Base-by-base conservation (phyloP, 2,113 vertebrate species). In the Oncorhynchus kisutch region DNA sequence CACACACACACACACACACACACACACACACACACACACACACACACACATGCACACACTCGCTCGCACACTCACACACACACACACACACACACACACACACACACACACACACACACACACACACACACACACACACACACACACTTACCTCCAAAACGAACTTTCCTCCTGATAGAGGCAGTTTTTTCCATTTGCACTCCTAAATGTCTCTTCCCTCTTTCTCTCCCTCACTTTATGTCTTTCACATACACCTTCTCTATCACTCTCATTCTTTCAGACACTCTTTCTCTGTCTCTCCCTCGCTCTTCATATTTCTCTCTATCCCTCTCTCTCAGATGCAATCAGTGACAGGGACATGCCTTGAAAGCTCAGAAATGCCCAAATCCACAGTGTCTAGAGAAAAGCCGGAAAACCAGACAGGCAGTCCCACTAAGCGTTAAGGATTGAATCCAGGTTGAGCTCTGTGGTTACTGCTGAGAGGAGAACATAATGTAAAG, bases 231-330 rank as follows among this genome's bases (percentile, higher is more conserved):
- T 64, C 29, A 57, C 51, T 73, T 76, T 18, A 78, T 80, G 84
- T 86, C 85, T 85, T 86, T 87, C 85, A 86, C 83, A 86, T 79
- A 85, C 82, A 83, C 39, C 39, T 11, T 45, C 39, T 88, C 87
- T 82, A 62, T 79, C 59, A 27, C 39, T 45, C 12, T 67, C 25
- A 27, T 27, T 67, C 85, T 88, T 81, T 84, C 22, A 84, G 79
- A 83, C 75, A 74, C 76, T 78, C 87, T 87, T 88, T 84, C 87
- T 85, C 82, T 48, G 67, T 45, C 39, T 45, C 39, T 45, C 39
- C 39, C 39, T 45, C 39, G 8, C 39, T 45, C 39, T 9, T 45
- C 39, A 9, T 45, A 9, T 45, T 11, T 45, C 39, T 45, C 39
- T n/a, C n/a, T 62, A 7, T 62, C 54, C 20, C 27, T 6, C 48